Conservation (phyloP, 2,888 invertebrate genomes). For the Aleiodes testaceus region DNA sequence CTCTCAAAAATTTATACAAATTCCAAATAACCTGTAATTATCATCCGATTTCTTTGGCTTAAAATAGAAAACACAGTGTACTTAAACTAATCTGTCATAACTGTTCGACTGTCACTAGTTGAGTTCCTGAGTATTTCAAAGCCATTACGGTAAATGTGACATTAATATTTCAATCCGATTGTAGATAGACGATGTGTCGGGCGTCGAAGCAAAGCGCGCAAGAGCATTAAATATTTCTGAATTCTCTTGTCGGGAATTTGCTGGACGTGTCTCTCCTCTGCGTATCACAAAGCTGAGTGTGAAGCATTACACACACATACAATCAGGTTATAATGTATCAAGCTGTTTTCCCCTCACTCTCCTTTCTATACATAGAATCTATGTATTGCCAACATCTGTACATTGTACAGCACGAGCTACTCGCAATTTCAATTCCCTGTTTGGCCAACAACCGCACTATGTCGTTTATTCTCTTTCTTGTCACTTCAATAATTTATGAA, state of each 20-base stretch:
- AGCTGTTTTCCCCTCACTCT: background rate
- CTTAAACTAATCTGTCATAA: slow-evolving; percentile 13
- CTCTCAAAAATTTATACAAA: background rate
- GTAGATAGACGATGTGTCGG: slow-evolving; percentile 56
- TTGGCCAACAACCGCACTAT: slow-evolving; percentile 5
- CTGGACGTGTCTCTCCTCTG: slow-evolving; percentile 30
- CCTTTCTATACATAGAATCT: background rate
- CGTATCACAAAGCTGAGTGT: slow-evolving; percentile 15
- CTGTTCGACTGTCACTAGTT: slow-evolving; percentile 44
- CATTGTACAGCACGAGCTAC: background rate
- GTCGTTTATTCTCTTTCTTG: slow-evolving; percentile 24
- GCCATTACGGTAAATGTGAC: slow-evolving; percentile 62
- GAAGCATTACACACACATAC: slow-evolving; percentile 16
- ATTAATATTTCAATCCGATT: slow-evolving; percentile 64
- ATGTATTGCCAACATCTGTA: slow-evolving; percentile 14
- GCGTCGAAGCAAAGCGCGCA: slow-evolving; percentile 40
- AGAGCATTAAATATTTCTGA: slow-evolving; percentile 32
- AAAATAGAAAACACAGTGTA: background rate
- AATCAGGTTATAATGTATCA: background rate
- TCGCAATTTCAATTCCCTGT: slow-evolving; percentile 9
- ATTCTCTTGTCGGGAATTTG: slow-evolving; percentile 21
- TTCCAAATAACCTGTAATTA: background rate
- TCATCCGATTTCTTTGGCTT: too few species aligned
- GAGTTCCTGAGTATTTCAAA: slow-evolving; percentile 45
- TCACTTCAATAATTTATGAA: slow-evolving; percentile 19